phyloP scores from a whole-genome alignment of 2,888 invertebrate genomes.

The Agriotes lineatus region DNA sequence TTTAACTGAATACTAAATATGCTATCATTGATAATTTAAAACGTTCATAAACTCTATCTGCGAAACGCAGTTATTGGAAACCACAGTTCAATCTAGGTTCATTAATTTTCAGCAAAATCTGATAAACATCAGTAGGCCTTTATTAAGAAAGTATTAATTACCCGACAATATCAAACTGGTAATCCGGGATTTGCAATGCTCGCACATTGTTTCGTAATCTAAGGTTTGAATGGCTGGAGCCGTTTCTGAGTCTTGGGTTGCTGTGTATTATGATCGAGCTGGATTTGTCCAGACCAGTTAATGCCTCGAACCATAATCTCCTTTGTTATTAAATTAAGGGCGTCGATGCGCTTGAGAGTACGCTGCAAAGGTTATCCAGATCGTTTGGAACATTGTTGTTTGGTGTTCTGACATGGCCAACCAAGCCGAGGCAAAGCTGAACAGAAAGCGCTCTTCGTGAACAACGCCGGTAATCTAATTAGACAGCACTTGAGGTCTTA shows the following conservation, averaged over 20 bases:
- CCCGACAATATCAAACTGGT: background rate
- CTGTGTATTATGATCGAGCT: constrained; percentile 8
- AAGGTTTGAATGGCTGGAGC: background rate
- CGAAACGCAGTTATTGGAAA: too few species aligned
- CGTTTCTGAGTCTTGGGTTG: constrained; percentile 9
- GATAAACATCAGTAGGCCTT: too few species aligned
- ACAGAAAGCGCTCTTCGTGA: too few species aligned
- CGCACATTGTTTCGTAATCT: background rate
- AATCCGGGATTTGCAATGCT: background rate
- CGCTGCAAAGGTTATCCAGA: background rate
- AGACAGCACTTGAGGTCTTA: too few species aligned
- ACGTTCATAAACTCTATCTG: too few species aligned
- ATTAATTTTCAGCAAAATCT: too few species aligned
- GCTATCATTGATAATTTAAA: too few species aligned
- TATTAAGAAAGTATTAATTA: too few species aligned
- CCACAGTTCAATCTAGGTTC: too few species aligned
- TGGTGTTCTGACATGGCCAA: background rate
- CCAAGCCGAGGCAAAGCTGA: background rate
- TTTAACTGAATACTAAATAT: too few species aligned
- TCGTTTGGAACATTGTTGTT: background rate
- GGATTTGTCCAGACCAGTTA: constrained; percentile 12
- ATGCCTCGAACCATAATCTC: constrained; percentile 18
- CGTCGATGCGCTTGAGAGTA: constrained; percentile 12
- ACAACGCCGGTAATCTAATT: too few species aligned
- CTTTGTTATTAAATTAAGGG: constrained; percentile 19